These are phyloP conservation scores for Phaedon cochleariae DNA, from an alignment of 2,888 invertebrate species.

Conservation along the genomic window DNA sequence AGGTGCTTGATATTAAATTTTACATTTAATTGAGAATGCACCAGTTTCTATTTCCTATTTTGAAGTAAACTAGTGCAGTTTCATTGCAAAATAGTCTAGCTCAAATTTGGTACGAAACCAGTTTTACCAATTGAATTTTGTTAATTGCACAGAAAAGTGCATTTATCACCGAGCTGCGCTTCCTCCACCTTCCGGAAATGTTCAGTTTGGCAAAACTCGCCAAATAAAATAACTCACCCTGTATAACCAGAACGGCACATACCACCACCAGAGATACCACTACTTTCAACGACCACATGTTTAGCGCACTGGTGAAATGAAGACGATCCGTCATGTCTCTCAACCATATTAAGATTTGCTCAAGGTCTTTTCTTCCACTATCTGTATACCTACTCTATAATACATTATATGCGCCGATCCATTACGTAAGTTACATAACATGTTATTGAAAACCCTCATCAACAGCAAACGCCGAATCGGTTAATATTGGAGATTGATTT, in stretches of 20 bases:
- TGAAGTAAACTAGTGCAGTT: too few species aligned
- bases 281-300: neutral
- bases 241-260: slow-evolving; percentile 35
- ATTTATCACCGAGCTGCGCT: neutral
- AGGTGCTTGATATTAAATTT: too few species aligned
- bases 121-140: too few species aligned
- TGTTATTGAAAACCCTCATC: neutral
- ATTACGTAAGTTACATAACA: slow-evolving; percentile 5
- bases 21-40: too few species aligned
- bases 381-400: slow-evolving; percentile 38
- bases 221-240: slow-evolving; percentile 46
- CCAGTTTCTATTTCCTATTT: too few species aligned
- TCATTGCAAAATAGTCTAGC: too few species aligned
- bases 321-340: slow-evolving; percentile 36
- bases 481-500: neutral
- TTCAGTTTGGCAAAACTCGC: too few species aligned
- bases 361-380: slow-evolving; percentile 43
- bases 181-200: neutral
- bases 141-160: neutral
- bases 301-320: slow-evolving; percentile 34
- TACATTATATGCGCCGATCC: neutral
- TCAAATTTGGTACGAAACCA: too few species aligned
- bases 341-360: slow-evolving; percentile 27
- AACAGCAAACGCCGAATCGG: slow-evolving; percentile 6
- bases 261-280: slow-evolving; percentile 29